These are phyloP conservation scores for Excalfactoria chinensis DNA, from an alignment of 2,113 vertebrate species.

Conservation along the genomic window DNA sequence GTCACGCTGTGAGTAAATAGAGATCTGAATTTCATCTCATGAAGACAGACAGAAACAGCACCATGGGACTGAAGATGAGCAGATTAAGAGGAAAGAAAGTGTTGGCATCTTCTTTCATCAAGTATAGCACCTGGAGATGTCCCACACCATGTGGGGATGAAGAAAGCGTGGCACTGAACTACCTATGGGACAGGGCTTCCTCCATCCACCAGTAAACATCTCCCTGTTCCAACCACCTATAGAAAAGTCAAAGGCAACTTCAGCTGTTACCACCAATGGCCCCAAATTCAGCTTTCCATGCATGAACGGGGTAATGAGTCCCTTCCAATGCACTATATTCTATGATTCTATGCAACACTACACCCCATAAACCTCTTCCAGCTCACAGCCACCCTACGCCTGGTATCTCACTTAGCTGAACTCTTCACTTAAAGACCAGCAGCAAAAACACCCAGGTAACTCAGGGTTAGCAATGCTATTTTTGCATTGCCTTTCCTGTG, in stretches of 20 bases:
- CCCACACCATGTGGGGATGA: rapidly evolving
- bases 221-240: rapidly evolving
- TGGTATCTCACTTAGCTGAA: background rate
- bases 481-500: background rate
- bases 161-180: background rate
- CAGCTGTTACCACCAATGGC: background rate
- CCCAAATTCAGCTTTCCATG: background rate
- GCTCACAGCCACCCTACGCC: background rate
- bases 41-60: background rate
- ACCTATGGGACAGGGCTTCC: rapidly evolving
- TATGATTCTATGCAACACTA: background rate
- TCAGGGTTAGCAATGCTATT: background rate
- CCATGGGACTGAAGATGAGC: background rate
- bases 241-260: background rate
- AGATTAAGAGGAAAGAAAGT: background rate
- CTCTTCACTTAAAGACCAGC: background rate
- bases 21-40: background rate
- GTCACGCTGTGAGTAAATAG: background rate
- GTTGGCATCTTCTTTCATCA: background rate
- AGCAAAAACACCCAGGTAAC: background rate
- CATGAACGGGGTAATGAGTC: background rate
- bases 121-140: background rate
- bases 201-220: background rate
- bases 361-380: background rate
- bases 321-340: background rate